Evolutionary conservation across 2,113 vertebrate species (phyloP).

Genomic region (Tangachromis dhanisi): DNA sequence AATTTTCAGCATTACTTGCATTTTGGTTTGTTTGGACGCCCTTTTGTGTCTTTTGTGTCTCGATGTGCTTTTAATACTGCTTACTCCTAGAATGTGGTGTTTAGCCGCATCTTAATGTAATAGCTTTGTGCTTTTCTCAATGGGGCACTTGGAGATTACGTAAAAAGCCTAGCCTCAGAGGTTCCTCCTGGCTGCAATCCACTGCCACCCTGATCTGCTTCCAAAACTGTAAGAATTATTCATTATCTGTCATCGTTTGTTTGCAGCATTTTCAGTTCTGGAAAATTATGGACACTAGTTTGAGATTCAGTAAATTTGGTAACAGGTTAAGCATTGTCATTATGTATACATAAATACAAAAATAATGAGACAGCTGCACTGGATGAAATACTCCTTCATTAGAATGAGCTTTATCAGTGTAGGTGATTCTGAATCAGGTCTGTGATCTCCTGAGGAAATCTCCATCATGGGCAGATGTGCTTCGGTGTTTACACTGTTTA

Average conservation of each 20-base stretch:
- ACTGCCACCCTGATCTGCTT: background rate
- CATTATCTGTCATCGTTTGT: background rate
- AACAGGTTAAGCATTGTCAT: background rate
- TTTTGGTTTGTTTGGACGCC: background rate
- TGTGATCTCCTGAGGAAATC: background rate
- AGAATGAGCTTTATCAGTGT: background rate
- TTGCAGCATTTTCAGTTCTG: background rate
- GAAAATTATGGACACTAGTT: background rate
- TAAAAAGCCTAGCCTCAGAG: background rate
- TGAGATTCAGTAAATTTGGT: background rate
- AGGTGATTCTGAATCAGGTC: background rate
- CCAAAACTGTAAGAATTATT: background rate
- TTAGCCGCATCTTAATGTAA: background rate
- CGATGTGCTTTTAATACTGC: background rate
- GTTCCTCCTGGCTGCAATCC: background rate
- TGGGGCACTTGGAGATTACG: background rate
- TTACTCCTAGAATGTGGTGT: background rate
- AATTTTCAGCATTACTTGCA: background rate
- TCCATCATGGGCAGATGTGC: background rate
- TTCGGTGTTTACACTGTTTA: background rate
- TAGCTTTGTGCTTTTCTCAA: background rate
- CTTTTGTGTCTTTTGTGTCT: background rate
- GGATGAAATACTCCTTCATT: background rate
- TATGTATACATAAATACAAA: background rate
- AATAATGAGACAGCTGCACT: background rate